phyloP scores from a whole-genome alignment of 2,113 vertebrate species.

The Danio rerio region GRCz12tu NC_133184.1:45998501-45999000 shows the following conservation, averaged over 20 bases:
- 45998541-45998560: slow-evolving; percentile 55
- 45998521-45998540: slow-evolving; percentile 52
- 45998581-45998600: slow-evolving; percentile 47
- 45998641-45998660: slow-evolving; percentile 25
- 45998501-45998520: slow-evolving; percentile 40
- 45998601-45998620: slow-evolving; percentile 53
- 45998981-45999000: no score
- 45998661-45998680: not conserved
- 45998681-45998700: slow-evolving; percentile 21
- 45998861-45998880: no score
- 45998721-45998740: not conserved
- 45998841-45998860: no score
- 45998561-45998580: slow-evolving; percentile 55
- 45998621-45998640: slow-evolving; percentile 53
- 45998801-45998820: not conserved
- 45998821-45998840: no score
- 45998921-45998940: no score
- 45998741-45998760: not conserved
- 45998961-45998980: no score
- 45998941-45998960: no score
- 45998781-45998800: not conserved
- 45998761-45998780: not conserved
- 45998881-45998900: no score
- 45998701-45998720: not conserved
- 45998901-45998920: no score